Percentiles rank a stretch among this genome's conserved stretches.
Conservation (phyloP, 2,888 invertebrate genomes). For the Cryptocheilus praepositus region DNA sequence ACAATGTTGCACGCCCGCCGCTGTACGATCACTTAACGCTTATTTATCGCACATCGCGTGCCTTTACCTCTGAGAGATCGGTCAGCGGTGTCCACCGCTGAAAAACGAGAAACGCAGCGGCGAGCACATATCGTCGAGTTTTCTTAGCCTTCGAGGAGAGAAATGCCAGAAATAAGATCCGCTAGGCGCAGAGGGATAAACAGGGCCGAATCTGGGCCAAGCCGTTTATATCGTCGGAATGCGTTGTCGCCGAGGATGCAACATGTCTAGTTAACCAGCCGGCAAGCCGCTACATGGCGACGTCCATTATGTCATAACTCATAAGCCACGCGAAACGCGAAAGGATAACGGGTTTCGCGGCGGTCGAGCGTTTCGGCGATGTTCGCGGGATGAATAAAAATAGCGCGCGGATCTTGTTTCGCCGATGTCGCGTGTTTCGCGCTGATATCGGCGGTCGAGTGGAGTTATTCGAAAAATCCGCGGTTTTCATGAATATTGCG, state of each 20-base stretch:
- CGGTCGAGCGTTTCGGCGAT: too few relatives aligned
- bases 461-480: too few relatives aligned
- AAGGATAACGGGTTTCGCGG: too few relatives aligned
- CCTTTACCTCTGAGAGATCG: too few relatives aligned
- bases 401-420: too few relatives aligned
- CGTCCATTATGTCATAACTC: not conserved
- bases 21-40: not conserved
- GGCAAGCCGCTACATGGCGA: not conserved
- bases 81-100: too few relatives aligned
- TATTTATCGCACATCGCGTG: too few relatives aligned
- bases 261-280: constrained; percentile 19
- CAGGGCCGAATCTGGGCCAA: constrained; percentile 62
- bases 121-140: constrained; percentile 22
- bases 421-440: too few relatives aligned
- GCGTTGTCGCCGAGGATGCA: constrained; percentile 52
- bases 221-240: constrained; percentile 59
- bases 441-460: too few relatives aligned
- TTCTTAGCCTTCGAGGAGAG: constrained; percentile 52
- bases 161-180: constrained; percentile 63
- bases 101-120: too few relatives aligned
- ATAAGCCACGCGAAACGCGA: not conserved
- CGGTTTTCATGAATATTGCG: too few relatives aligned
- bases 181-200: constrained; percentile 51
- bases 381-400: too few relatives aligned
- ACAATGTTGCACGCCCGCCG: not conserved